Percentiles rank a stretch among this genome's conserved stretches.
Evolutionary conservation across 2,888 invertebrate genomes (phyloP).

Genomic region (Gonocerus acuteangulatus): DNA sequence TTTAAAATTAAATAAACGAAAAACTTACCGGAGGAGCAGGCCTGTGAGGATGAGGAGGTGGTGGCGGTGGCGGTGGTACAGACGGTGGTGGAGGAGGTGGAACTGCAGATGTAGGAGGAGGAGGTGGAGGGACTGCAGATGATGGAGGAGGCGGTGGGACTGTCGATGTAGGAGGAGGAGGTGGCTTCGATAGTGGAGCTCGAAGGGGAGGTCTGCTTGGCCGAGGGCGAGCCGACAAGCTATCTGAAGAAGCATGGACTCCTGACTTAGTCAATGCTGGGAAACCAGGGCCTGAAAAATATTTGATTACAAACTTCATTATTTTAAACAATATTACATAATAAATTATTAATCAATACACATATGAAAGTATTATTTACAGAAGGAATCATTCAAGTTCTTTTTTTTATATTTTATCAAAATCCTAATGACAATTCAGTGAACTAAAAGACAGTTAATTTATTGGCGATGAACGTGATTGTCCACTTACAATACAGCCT

Average conservation of each 20-base stretch:
- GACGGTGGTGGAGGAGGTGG: constrained; percentile 35
- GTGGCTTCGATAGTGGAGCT: constrained; percentile 51
- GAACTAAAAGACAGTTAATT: too few relatives aligned
- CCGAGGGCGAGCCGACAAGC: constrained; percentile 41
- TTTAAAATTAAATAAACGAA: too few relatives aligned
- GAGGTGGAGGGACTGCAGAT: constrained; percentile 40
- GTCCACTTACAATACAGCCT: too few relatives aligned
- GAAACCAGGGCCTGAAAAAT: constrained; percentile 27
- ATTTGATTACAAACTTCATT: background rate
- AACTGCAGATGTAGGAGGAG: constrained; percentile 38
- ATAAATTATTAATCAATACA: background rate
- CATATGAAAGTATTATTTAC: too few relatives aligned
- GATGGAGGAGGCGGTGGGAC: constrained; percentile 40
- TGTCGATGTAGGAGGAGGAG: constrained; percentile 49
- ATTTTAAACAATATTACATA: background rate
- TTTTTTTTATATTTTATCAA: too few relatives aligned
- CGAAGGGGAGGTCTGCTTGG: constrained; percentile 49
- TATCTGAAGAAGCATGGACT: constrained; percentile 51
- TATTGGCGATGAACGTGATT: too few relatives aligned
- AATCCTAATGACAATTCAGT: too few relatives aligned
- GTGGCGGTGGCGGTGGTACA: constrained; percentile 26
- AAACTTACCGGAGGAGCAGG: constrained; percentile 35
- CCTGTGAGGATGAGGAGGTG: constrained; percentile 35
- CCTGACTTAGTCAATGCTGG: constrained; percentile 45
- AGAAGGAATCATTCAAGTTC: too few relatives aligned